Evolutionary conservation across 2,797 vertebrate genomes (phyloP).

Genomic region (Diglossa cyanea): DNA sequence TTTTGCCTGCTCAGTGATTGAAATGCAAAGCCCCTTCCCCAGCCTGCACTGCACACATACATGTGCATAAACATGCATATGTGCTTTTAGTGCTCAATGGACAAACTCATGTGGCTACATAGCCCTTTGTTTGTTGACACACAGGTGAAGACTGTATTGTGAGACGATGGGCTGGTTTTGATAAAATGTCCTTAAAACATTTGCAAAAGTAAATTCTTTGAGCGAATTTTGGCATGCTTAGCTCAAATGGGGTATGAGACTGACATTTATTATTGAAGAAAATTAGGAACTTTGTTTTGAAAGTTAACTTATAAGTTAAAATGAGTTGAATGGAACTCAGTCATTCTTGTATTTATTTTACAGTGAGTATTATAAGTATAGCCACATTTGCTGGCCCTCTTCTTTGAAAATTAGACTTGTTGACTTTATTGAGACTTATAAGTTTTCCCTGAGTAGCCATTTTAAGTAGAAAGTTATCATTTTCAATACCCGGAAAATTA

Average conservation of each 20-base stretch:
- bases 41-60: neutral
- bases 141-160: neutral
- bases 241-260: neutral
- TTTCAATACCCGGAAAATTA: neutral
- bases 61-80: fast-evolving
- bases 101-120: neutral
- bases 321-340: neutral
- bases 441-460: neutral
- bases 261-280: neutral
- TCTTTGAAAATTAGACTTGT: neutral
- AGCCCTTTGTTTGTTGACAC: neutral
- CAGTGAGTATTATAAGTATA: neutral
- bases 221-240: neutral
- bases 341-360: neutral
- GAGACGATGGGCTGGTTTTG: neutral
- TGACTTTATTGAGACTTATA: neutral
- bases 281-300: neutral
- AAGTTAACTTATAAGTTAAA: neutral
- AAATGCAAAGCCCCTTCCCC: neutral
- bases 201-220: neutral
- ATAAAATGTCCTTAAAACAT: neutral
- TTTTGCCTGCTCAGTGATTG: neutral
- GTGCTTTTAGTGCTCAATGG: neutral
- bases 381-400: neutral
- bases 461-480: neutral